phyloP scores from a whole-genome alignment of 2,113 vertebrate species.

The Nymphicus hollandicus region DNA sequence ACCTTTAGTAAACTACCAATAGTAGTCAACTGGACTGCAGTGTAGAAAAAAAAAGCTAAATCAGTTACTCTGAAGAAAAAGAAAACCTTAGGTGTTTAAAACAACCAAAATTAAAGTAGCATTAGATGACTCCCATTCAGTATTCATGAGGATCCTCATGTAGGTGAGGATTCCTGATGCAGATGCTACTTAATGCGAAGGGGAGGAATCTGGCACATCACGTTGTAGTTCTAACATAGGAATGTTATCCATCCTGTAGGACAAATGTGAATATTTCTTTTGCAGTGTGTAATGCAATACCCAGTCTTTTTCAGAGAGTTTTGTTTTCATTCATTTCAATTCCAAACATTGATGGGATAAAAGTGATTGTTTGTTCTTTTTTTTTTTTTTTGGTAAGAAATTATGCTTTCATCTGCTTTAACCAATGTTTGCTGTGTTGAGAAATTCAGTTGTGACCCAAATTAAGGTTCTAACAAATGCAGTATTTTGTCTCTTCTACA shows the following conservation, averaged over 20 bases:
- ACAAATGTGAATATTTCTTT: neutral
- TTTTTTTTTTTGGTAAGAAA: neutral
- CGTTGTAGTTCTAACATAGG: neutral
- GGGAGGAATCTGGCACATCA: neutral
- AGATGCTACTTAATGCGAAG: accelerated
- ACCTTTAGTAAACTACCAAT: neutral
- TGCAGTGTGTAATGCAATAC: neutral
- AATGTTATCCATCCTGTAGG: neutral
- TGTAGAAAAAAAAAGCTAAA: neutral
- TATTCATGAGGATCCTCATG: neutral
- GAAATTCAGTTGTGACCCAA: neutral
- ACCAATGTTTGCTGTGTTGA: neutral
- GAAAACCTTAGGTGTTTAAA: neutral
- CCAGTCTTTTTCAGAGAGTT: neutral
- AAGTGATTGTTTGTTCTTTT: neutral
- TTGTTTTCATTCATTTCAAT: neutral
- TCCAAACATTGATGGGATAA: neutral
- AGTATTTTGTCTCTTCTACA: neutral
- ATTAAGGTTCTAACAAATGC: neutral
- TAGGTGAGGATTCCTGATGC: neutral
- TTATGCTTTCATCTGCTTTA: neutral
- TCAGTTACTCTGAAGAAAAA: neutral
- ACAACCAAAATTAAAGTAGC: neutral
- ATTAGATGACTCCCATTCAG: neutral
- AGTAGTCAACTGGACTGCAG: neutral